Conservation (phyloP, 2,888 invertebrate genomes). For the Noctua janthe region DNA sequence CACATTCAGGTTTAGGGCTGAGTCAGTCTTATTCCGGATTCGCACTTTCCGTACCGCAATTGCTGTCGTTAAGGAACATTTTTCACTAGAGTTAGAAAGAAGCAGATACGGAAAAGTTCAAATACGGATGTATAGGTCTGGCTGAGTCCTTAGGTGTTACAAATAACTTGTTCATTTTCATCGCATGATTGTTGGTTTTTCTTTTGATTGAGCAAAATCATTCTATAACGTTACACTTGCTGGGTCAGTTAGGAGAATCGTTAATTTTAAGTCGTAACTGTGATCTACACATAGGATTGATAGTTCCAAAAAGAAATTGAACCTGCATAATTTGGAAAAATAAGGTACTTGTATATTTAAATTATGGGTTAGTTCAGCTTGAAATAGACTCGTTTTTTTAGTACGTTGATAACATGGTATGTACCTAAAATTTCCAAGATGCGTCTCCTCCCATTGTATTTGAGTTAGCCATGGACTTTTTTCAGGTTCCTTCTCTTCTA, state of each 20-base stretch:
- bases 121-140: not conserved
- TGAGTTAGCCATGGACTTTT: slow-evolving; percentile 91
- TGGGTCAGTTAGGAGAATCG: not conserved
- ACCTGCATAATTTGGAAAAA: slow-evolving; percentile 16
- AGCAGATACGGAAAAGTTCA: not conserved
- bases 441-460: slow-evolving; percentile 93
- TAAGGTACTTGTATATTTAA: slow-evolving; percentile 15
- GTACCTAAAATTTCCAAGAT: slow-evolving; percentile 93
- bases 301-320: slow-evolving; percentile 17
- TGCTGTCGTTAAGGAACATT: not conserved
- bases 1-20: not conserved
- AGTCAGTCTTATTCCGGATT: not conserved
- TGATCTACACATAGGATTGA: not conserved
- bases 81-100: slow-evolving; percentile 6
- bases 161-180: not conserved
- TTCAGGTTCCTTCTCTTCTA: slow-evolving; percentile 85
- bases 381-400: slow-evolving; percentile 28
- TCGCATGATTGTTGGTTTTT: not conserved
- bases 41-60: not conserved
- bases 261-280: not conserved
- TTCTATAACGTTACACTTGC: not conserved
- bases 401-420: slow-evolving; percentile 41
- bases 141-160: not conserved
- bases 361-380: not conserved
- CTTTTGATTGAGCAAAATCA: not conserved